These are phyloP conservation scores for Pangasianodon gigas DNA, from an alignment of 2,113 vertebrate genomes.

Conservation along the genomic window DNA sequence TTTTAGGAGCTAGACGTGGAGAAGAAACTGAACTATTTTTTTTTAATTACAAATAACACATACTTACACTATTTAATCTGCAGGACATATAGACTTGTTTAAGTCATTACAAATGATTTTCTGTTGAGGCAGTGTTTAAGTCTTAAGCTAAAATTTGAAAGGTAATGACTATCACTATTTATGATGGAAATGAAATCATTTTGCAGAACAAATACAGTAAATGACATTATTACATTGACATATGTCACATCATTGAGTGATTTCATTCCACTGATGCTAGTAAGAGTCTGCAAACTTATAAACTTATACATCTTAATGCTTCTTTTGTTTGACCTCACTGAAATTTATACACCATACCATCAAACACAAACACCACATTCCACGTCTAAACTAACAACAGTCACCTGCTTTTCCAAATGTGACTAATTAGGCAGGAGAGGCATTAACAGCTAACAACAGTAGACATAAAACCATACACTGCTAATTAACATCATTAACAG, in stretches of 20 bases:
- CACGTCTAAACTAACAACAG: neutral
- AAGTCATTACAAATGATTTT: neutral
- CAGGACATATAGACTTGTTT: neutral
- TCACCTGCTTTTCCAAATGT: neutral
- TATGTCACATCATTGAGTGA: neutral
- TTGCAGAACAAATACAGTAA: neutral
- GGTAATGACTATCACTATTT: neutral
- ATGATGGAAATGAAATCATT: neutral
- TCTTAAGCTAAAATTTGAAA: neutral
- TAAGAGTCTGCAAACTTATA: neutral
- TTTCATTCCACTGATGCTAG: neutral
- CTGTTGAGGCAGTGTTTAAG: neutral
- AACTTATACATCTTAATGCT: neutral
- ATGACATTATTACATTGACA: neutral
- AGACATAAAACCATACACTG: neutral
- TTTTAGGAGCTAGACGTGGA: neutral
- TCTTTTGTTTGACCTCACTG: neutral
- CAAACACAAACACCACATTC: neutral
- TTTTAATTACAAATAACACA: neutral
- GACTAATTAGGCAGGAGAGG: neutral
- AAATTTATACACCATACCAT: neutral
- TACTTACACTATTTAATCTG: neutral
- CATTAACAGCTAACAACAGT: neutral
- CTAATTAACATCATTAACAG: conserved; percentile 20
- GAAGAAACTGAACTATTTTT: neutral